Base-by-base conservation (phyloP, 2,113 vertebrate species). In the Chunga burmeisteri region DNA sequence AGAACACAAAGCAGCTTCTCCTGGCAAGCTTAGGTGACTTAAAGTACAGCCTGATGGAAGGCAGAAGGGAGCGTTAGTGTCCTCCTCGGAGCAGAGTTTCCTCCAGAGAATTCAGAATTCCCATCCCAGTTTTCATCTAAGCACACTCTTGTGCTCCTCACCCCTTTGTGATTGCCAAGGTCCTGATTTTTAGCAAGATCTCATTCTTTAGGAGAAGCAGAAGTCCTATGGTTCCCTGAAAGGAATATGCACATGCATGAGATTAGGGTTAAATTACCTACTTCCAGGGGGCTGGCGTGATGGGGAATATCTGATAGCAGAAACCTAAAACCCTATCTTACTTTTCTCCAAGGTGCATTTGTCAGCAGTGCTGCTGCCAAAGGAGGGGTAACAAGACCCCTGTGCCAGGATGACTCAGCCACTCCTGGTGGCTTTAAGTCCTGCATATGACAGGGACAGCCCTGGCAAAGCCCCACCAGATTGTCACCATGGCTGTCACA, bases 351-450 rank as follows among this genome's bases (percentile, higher is more conserved):
- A 75, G 26, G 34, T 52, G 4, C 30, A 13, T 72, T 71, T 62
- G 11, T n/a, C 44, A 46, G 25, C 36, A 50, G 7, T 40, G 13
- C 34, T 80, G 46, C 38, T 56, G 83, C 25, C 42, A 75, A 79
- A 40, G 65, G 0, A 4, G 2, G 7, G 15, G 16, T 26, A 42
- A 16, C 17, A 67, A 53, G 50, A 40, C 34, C 21, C 3, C 0
- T 19, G n/a, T 81, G 52, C 62, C 36, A 71, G 63, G 20, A 77
- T 65, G 20, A 47, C 17, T 38, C 25, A 19, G 23, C 12, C 38
- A 29, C n/a, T 62, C 50, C 25, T 20, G 29, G 26, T 73, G 81
- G 25, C 61, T 74, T 79, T 58, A 18, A 13, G 56, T 81, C 14
- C 83, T 73, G 29, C 26, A 10, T 27, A 8, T 23, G 18, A 58